phyloP scores from a whole-genome alignment of 2,888 invertebrate genomes.

The Lissocephala sabroskyi region DNA sequence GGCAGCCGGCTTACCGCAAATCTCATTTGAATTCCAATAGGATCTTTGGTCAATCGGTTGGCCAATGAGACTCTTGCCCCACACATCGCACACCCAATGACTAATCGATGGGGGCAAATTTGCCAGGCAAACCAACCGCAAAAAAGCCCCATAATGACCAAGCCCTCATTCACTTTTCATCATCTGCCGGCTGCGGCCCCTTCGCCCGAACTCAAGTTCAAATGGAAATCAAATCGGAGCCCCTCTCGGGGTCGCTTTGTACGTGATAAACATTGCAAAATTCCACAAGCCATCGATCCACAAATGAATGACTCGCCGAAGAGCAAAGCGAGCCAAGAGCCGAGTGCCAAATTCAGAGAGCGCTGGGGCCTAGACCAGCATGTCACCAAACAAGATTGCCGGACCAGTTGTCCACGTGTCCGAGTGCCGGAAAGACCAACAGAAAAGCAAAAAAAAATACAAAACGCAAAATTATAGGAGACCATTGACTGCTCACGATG shows the following conservation, averaged over 20 bases:
- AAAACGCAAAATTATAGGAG: slow-evolving; percentile 15
- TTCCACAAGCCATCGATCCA: slow-evolving; percentile 32
- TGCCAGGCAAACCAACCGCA: slow-evolving; percentile 21
- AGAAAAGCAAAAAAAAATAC: slow-evolving; percentile 38
- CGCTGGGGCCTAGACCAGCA: background rate
- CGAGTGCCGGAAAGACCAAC: slow-evolving; percentile 54
- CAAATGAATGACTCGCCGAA: slow-evolving; percentile 32
- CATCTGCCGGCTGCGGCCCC: background rate
- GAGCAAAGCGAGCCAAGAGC: background rate
- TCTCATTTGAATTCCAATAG: no score
- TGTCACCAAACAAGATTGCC: slow-evolving; percentile 35
- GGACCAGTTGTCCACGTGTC: slow-evolving; percentile 31
- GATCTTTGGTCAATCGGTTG: no score
- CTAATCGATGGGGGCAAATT: slow-evolving; percentile 19
- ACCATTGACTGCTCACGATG: slow-evolving; percentile 24
- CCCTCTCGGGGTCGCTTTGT: no score
- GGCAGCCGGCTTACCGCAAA: no score
- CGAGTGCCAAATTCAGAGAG: background rate
- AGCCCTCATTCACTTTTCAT: slow-evolving; percentile 38
- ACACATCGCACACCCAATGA: no score
- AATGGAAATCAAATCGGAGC: slow-evolving; percentile 37
- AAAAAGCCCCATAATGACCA: slow-evolving; percentile 28
- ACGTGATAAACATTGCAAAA: slow-evolving; percentile 50
- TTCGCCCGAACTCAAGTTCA: slow-evolving; percentile 50
- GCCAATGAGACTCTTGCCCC: no score